Evolutionary conservation across 1,140 invertebrate genomes (phyloP).

Genomic region (Neotoxoptera formosana): DNA sequence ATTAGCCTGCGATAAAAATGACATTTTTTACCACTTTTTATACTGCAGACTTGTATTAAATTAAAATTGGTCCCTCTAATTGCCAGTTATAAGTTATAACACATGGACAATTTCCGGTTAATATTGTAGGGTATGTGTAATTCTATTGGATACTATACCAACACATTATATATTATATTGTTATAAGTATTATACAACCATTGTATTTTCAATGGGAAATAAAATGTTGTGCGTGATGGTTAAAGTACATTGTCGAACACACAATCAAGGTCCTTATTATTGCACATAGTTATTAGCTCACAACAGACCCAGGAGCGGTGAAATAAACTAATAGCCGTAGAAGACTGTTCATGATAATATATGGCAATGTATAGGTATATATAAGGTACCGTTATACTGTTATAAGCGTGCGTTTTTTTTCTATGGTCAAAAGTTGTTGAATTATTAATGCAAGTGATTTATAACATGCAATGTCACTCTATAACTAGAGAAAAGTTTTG

Average conservation of each 20-base stretch:
- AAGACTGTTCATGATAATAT: constrained; percentile 37
- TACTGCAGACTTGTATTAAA: neutral
- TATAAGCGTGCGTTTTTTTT: constrained; percentile 28
- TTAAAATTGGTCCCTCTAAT: neutral
- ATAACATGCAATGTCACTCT: constrained; percentile 55
- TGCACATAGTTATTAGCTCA: constrained; percentile 45
- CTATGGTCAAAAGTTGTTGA: constrained; percentile 50
- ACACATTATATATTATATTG: neutral
- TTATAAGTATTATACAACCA: neutral
- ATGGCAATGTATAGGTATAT: neutral
- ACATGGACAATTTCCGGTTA: neutral
- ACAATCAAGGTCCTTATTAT: constrained; percentile 46
- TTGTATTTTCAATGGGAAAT: constrained; percentile 30
- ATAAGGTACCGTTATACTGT: neutral
- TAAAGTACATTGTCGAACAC: constrained; percentile 33
- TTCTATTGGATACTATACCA: neutral
- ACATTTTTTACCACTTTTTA: neutral
- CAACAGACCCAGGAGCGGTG: neutral
- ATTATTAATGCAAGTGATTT: constrained; percentile 47
- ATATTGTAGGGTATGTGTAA: neutral
- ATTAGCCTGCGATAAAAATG: neutral
- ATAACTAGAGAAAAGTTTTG: constrained; percentile 28
- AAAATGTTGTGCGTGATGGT: constrained; percentile 41
- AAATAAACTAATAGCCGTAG: constrained; percentile 41
- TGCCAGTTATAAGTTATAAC: neutral